A percentile compares a stretch with the other conserved stretches of the same genome.
Conservation (phyloP, 2,797 vertebrate genomes). For the Geotria australis region DNA sequence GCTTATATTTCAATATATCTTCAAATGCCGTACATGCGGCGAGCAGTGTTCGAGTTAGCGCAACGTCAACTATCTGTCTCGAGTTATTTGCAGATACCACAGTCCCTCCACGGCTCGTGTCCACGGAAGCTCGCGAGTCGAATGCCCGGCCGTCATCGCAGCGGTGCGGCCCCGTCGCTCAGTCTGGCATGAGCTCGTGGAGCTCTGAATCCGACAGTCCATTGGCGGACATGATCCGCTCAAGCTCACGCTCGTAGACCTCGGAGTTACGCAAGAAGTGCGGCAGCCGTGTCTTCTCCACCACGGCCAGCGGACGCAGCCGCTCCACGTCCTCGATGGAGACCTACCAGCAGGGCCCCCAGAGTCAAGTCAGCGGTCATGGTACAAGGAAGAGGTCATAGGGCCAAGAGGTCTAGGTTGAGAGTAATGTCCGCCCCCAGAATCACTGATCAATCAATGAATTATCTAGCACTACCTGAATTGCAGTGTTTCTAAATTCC, state of each 20-base stretch:
- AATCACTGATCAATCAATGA: not conserved
- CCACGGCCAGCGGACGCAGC: conserved; percentile 26
- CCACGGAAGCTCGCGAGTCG: too few species aligned
- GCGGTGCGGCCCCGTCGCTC: conserved; percentile 2
- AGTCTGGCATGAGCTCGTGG: conserved; percentile 25
- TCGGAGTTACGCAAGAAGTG: conserved; percentile 78
- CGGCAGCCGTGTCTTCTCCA: conserved; percentile 37
- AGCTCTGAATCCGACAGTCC: conserved; percentile 38
- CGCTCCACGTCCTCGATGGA: conserved; percentile 60
- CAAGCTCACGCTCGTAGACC: conserved; percentile 51
- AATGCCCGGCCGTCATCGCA: too few species aligned
- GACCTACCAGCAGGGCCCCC: conserved; percentile 17
- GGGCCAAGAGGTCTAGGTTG: too few species aligned
- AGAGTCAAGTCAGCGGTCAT: not conserved
- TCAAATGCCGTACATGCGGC: too few species aligned
- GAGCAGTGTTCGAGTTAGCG: too few species aligned
- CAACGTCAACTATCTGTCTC: too few species aligned
- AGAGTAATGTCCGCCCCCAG: not conserved
- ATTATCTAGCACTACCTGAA: not conserved
- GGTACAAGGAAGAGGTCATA: not conserved
- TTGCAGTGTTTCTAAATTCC: not conserved
- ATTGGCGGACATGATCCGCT: conserved; percentile 52
- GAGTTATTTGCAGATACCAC: too few species aligned
- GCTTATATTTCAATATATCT: too few species aligned
- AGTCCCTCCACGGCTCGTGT: too few species aligned